phyloP scores from a whole-genome alignment of 2,113 vertebrate genomes.

The Thermophis baileyi region DNA sequence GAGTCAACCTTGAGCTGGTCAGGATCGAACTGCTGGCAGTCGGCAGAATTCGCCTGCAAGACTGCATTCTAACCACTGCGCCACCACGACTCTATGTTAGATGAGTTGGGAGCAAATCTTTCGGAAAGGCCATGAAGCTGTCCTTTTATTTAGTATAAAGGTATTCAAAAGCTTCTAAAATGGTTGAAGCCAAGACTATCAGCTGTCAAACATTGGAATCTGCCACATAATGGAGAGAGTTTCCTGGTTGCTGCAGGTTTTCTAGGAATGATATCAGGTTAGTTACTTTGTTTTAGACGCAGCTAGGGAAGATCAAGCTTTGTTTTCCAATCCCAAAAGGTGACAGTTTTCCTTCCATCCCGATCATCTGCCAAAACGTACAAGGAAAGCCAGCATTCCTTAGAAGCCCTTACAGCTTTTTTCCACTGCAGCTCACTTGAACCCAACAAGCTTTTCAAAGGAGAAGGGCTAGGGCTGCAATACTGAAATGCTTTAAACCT shows the following conservation, averaged over 20 bases:
- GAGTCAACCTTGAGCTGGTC: too few species aligned
- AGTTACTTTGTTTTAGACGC: not conserved
- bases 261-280: not conserved
- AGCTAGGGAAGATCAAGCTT: not conserved
- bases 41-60: too few species aligned
- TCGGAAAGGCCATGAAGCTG: not conserved
- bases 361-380: not conserved
- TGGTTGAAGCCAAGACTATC: not conserved
- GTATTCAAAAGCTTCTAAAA: not conserved
- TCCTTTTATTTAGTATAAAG: not conserved
- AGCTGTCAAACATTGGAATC: too few species aligned
- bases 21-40: too few species aligned
- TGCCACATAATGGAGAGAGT: not conserved
- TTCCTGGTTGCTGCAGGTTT: not conserved
- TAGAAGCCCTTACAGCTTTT: not conserved
- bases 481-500: not conserved
- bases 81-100: not conserved
- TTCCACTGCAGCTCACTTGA: not conserved
- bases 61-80: too few species aligned
- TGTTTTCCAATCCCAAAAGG: not conserved
- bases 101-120: not conserved
- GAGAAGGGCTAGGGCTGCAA: not conserved
- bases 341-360: not conserved
- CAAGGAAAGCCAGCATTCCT: not conserved
- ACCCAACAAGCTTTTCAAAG: not conserved